A percentile compares a stretch with the other conserved stretches of the same genome.
These are phyloP conservation scores for Aphaenogaster rudis DNA, from an alignment of 1,140 invertebrate species.

Conservation along the genomic window DNA sequence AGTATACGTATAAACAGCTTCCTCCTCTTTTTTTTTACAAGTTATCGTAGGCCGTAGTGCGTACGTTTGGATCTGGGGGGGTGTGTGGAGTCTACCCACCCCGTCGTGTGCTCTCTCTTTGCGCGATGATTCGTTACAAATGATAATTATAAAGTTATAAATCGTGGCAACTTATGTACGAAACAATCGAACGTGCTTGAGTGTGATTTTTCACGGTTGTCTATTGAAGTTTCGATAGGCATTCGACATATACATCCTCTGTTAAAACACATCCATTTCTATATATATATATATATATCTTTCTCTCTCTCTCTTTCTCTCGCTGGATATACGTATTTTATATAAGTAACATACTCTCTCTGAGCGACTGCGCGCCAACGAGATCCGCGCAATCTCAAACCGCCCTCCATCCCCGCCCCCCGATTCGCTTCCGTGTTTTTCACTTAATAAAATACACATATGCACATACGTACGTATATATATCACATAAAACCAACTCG, in stretches of 20 bases:
- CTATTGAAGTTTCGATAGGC: conserved; percentile 34
- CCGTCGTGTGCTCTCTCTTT: background rate
- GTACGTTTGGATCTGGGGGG: background rate
- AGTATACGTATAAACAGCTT: conserved; percentile 69
- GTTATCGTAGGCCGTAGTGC: conserved; percentile 67
- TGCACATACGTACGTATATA: conserved; percentile 36
- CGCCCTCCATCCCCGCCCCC: background rate
- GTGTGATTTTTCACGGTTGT: conserved; percentile 21
- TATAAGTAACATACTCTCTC: conserved; percentile 43
- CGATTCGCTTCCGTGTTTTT: background rate
- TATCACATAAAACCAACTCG: conserved; percentile 53
- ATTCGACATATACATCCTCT: conserved; percentile 40
- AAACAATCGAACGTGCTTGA: conserved; percentile 52
- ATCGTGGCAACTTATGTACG: conserved; percentile 10
- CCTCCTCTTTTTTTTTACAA: conserved; percentile 41
- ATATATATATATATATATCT: background rate
- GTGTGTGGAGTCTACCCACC: background rate
- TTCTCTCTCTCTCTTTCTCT: background rate
- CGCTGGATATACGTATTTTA: background rate
- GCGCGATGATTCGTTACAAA: conserved; percentile 22
- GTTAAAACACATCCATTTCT: conserved; percentile 16
- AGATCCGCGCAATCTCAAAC: conserved; percentile 22
- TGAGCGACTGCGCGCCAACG: conserved; percentile 23
- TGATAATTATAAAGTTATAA: conserved; percentile 32
- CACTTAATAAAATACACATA: conserved; percentile 59